Evolutionary conservation across 2,797 vertebrate genomes (phyloP).

Genomic region (Nasua narica): DNA sequence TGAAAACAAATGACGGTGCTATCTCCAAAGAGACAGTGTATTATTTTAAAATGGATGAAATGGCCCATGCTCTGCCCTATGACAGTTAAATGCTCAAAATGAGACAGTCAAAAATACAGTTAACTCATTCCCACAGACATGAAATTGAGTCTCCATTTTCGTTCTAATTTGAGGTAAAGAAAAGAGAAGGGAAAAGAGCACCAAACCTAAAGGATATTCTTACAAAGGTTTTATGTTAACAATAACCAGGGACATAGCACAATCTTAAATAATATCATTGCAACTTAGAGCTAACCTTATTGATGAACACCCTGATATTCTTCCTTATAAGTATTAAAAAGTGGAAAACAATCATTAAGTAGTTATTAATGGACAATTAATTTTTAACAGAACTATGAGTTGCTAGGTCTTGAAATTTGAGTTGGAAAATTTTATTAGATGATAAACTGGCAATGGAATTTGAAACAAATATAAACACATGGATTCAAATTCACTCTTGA

Average conservation of each 20-base stretch:
- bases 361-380: neutral
- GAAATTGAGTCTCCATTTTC: conserved; percentile 57
- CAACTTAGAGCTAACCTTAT: neutral
- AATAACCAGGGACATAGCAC: fast-evolving
- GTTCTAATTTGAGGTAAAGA: neutral
- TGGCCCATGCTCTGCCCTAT: conserved; percentile 69
- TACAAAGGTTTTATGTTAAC: neutral
- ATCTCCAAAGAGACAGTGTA: conserved; percentile 79
- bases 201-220: neutral
- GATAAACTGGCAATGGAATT: neutral
- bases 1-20: conserved; percentile 84
- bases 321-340: neutral
- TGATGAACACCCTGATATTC: neutral
- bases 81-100: conserved; percentile 77
- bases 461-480: neutral
- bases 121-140: conserved; percentile 71
- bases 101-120: conserved; percentile 59
- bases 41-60: conserved; percentile 84
- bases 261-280: neutral
- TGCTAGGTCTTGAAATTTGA: neutral
- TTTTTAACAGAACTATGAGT: neutral
- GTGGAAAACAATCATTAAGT: neutral
- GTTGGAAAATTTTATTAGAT: neutral
- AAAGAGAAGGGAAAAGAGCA: neutral
- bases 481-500: neutral